Evolutionary conservation across 1,140 invertebrate genomes (phyloP).

Genomic region (Ladona fulva): DNA sequence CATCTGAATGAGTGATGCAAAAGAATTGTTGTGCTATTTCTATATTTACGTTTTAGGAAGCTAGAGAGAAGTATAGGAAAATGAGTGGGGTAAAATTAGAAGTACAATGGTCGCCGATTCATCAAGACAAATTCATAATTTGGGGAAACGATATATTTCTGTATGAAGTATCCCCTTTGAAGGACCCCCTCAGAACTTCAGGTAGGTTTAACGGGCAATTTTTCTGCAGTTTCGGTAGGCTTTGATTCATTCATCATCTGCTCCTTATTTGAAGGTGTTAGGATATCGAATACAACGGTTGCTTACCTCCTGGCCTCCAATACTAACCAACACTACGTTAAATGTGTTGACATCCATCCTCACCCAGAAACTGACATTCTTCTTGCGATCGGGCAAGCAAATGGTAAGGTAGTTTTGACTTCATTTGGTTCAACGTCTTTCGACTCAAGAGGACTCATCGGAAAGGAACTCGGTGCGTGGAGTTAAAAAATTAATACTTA

Average conservation of each 20-base stretch:
- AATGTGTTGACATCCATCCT: conserved; percentile 71
- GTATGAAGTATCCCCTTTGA: conserved; percentile 59
- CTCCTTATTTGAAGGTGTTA: conserved; percentile 41
- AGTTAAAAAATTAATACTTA: neutral
- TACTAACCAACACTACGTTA: conserved; percentile 55
- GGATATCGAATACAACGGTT: conserved; percentile 53
- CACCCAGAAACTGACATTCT: conserved; percentile 60
- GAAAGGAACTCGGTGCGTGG: conserved; percentile 65
- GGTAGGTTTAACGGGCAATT: conserved; percentile 39
- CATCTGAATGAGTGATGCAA: no score
- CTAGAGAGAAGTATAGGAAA: conserved; percentile 14
- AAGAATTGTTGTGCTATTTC: no score
- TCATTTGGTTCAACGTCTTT: conserved; percentile 63
- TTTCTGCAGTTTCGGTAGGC: no score
- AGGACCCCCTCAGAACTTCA: conserved; percentile 45
- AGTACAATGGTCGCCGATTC: conserved; percentile 69
- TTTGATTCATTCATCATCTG: neutral
- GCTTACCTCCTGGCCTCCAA: conserved; percentile 58
- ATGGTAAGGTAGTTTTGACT: conserved; percentile 72
- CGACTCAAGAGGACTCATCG: conserved; percentile 55
- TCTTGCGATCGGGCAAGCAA: conserved; percentile 73
- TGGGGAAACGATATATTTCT: conserved; percentile 78
- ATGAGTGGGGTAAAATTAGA: conserved; percentile 53
- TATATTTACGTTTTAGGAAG: no score
- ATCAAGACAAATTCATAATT: conserved; percentile 69